These are phyloP conservation scores for Teleiodes luculella DNA, from an alignment of 2,888 invertebrate genomes.

Conservation along the genomic window DNA sequence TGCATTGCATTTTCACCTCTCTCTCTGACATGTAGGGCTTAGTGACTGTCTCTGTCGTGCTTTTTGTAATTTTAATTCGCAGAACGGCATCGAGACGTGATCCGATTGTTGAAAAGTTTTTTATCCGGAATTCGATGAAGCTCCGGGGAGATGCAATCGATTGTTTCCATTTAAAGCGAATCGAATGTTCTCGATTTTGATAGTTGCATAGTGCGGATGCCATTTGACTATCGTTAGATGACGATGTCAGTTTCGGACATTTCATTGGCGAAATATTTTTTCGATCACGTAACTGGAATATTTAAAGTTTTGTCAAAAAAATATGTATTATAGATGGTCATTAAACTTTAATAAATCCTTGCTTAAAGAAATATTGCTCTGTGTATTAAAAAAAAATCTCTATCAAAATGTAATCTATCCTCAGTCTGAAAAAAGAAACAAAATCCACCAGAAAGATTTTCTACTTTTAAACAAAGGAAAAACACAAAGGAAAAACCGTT, in stretches of 20 bases:
- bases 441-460: too few relatives aligned
- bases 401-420: too few relatives aligned
- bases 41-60: slow-evolving; percentile 57
- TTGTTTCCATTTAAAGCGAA: slow-evolving; percentile 32
- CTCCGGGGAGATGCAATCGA: slow-evolving; percentile 29
- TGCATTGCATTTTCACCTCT: slow-evolving; percentile 79
- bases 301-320: not conserved
- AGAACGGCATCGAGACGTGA: slow-evolving; percentile 74
- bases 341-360: too few relatives aligned
- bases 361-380: too few relatives aligned
- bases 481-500: too few relatives aligned
- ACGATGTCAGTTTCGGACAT: not conserved
- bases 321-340: too few relatives aligned
- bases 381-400: too few relatives aligned
- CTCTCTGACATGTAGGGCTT: slow-evolving; percentile 54
- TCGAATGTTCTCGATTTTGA: slow-evolving; percentile 16
- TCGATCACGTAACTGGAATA: not conserved
- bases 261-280: not conserved
- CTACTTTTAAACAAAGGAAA: too few relatives aligned
- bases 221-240: slow-evolving; percentile 3
- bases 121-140: slow-evolving; percentile 67
- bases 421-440: too few relatives aligned
- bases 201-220: slow-evolving; percentile 5
- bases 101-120: slow-evolving; percentile 70
- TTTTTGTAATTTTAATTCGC: slow-evolving; percentile 78